These are phyloP conservation scores for Steatocranus sp. DNA, from an alignment of 2,797 vertebrate genomes.

Conservation along the genomic window DNA sequence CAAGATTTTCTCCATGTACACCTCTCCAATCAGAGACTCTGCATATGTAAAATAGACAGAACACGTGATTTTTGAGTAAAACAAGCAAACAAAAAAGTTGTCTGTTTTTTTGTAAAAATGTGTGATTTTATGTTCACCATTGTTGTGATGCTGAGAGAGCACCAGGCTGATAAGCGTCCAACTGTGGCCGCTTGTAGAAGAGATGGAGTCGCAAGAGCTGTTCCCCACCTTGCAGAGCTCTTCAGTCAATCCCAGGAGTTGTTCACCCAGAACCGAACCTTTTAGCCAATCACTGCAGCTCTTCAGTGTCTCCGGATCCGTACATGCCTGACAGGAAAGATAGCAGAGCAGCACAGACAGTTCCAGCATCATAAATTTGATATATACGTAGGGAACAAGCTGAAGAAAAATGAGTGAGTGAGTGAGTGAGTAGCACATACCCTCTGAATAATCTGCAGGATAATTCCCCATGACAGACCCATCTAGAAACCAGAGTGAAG, in stretches of 20 bases:
- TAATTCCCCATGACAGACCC: slow-evolving; percentile 82
- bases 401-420: not conserved
- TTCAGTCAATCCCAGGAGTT: slow-evolving; percentile 80
- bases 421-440: slow-evolving; percentile 62
- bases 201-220: slow-evolving; percentile 41
- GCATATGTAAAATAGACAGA: not conserved
- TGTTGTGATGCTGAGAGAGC: slow-evolving; percentile 85
- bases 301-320: slow-evolving; percentile 72
- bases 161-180: slow-evolving; percentile 90
- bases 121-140: slow-evolving; percentile 69
- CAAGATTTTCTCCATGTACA: slow-evolving; percentile 88
- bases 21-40: slow-evolving; percentile 89
- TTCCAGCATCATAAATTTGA: not conserved
- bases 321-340: slow-evolving; percentile 78
- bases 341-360: not conserved
- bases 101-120: not conserved
- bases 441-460: slow-evolving; percentile 90
- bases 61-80: not conserved
- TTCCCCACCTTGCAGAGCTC: slow-evolving; percentile 79
- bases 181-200: slow-evolving; percentile 70
- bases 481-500: slow-evolving; percentile 69
- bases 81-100: not conserved
- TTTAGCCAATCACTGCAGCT: slow-evolving; percentile 86
- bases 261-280: slow-evolving; percentile 86
- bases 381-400: not conserved